Base-by-base conservation (phyloP, 1,140 invertebrate species). In the Trinorchestia longiramus region DNA sequence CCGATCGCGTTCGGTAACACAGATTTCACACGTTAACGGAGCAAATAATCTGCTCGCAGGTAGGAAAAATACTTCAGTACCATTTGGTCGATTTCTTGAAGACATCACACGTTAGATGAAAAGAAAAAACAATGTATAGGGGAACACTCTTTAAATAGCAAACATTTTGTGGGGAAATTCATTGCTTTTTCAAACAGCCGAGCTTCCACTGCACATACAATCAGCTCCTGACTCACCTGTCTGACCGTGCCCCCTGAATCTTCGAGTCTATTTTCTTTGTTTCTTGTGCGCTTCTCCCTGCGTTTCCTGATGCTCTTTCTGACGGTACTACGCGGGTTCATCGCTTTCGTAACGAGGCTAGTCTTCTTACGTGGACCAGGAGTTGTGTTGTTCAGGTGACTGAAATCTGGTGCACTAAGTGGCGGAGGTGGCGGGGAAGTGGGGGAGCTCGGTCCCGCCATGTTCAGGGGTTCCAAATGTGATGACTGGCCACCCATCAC, bases 251-350 rank as follows among this genome's bases (percentile, higher is more conserved):
- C 62, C 15, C 62, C 62, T 28, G 62, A 77, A 42, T 42, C 41
- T 11, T 28, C 43, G 88, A 42, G 43, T 40, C 92, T 40, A 36
- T 94, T 94, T 36, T 94, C 92, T n/a, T 94, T 94, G 44, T 94
- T 94, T 15, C 43, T 40, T 3, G 36, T 11, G 40, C 92, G 92
- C 44, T 94, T 94, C 40, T 94, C 92, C 4, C 44, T 42, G 3
- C 92, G 43, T 36, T 94, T 94, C 92, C 92, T 94, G 44, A 94
- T 15, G 92, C 92, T 94, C 11, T 43, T 42, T n/a, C 92, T 94
- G 92, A 94, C 44, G 19, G 43, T 45, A 43, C 43, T 94, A 15
- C 92, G 92, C 43, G 92, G 92, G 92, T 94, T 94, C 92, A 94
- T 94, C 43, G 92, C 92, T 36, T 94, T 94, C 36, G 43, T 94